Evolutionary conservation across 2,888 invertebrate genomes (phyloP).

Genomic region (Cryptus viduatorius): DNA sequence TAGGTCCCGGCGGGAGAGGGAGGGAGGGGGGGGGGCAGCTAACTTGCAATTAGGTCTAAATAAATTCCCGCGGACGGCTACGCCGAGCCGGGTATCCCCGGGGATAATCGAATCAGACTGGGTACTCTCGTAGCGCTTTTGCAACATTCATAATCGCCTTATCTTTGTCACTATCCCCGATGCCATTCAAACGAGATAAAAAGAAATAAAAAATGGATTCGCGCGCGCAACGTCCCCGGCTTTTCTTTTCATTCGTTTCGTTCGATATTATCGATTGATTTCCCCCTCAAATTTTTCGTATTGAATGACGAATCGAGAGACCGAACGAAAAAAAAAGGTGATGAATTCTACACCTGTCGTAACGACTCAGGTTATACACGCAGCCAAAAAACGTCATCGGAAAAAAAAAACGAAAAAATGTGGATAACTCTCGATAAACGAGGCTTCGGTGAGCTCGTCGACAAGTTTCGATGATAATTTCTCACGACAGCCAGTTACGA

Average conservation of each 20-base stretch:
- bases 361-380: no score
- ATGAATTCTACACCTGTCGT: no score
- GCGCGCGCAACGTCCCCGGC: neutral
- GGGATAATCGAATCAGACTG: constrained; percentile 59
- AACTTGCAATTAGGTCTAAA: constrained; percentile 70
- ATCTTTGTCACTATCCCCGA: constrained; percentile 5
- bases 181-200: neutral
- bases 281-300: neutral
- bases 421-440: neutral
- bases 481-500: constrained; percentile 8
- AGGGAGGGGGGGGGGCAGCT: constrained; percentile 56
- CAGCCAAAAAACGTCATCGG: neutral
- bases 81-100: constrained; percentile 58
- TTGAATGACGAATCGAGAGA: neutral
- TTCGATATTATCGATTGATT: constrained; percentile 11
- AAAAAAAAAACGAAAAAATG: neutral
- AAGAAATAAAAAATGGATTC: neutral
- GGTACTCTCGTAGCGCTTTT: constrained; percentile 14
- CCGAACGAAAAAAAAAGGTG: neutral
- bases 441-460: neutral
- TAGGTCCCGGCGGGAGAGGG: neutral
- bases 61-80: constrained; percentile 63
- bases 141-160: neutral
- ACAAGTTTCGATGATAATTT: constrained; percentile 18
- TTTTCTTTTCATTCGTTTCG: neutral